Conservation (phyloP, 2,113 vertebrate genomes). For the Muntiacus muntjak region DNA sequence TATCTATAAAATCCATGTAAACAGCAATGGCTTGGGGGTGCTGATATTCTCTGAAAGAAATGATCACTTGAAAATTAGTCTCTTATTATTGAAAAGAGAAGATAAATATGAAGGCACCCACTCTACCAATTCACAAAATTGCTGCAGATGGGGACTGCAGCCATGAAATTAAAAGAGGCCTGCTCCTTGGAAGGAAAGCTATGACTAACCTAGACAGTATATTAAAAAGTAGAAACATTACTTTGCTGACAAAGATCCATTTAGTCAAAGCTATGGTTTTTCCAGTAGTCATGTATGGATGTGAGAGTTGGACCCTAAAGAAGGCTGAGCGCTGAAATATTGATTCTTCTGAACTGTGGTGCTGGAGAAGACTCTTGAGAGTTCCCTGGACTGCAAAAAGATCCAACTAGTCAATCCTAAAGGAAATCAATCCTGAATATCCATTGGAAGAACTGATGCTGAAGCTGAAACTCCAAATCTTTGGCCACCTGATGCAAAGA, state of each 20-base stretch:
- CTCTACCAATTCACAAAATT: not conserved
- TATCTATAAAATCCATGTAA: not conserved
- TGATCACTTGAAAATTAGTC: not conserved
- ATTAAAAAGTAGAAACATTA: not conserved
- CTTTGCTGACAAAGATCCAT: not conserved
- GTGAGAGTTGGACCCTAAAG: not conserved
- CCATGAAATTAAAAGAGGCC: not conserved
- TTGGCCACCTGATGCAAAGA: not conserved
- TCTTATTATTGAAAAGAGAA: not conserved
- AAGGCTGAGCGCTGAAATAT: rapidly evolving
- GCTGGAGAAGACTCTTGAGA: not conserved
- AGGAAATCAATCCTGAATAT: not conserved
- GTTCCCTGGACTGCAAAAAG: not conserved
- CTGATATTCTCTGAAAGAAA: not conserved
- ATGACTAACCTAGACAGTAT: not conserved
- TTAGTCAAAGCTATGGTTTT: not conserved
- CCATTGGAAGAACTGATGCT: not conserved
- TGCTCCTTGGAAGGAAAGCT: not conserved
- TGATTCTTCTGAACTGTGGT: not conserved
- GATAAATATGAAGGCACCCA: not conserved
- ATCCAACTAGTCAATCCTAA: not conserved
- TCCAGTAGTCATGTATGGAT: not conserved
- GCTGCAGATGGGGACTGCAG: not conserved
- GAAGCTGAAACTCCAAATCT: not conserved
- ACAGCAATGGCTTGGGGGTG: not conserved